Conservation (phyloP, 2,888 invertebrate species). For the Heliconius ethilla region DNA sequence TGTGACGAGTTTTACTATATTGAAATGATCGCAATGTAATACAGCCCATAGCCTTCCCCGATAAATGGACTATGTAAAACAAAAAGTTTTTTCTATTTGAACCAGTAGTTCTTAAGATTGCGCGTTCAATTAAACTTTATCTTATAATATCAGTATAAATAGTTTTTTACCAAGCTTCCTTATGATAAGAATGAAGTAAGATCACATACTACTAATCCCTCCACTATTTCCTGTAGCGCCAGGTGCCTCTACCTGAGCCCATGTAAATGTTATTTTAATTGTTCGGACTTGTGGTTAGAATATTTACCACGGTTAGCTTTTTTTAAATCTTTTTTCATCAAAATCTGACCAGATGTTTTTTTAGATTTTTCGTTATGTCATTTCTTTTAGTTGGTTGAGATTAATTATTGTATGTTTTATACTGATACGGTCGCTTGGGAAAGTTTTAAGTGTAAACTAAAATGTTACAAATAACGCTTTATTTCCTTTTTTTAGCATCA, state of each 20-base stretch:
- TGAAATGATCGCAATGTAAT: no score
- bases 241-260: conserved; percentile 18
- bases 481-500: no score
- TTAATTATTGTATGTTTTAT: background rate
- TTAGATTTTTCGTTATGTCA: background rate
- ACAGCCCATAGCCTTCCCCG: no score
- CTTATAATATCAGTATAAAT: no score
- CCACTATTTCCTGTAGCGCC: conserved; percentile 45
- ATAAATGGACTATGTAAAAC: no score
- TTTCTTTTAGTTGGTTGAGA: conserved; percentile 2
- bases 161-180: background rate
- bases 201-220: conserved; percentile 28
- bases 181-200: conserved; percentile 19
- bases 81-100: no score
- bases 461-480: no score
- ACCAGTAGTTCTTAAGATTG: no score
- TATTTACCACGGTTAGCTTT: background rate
- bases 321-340: background rate
- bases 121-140: no score
- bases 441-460: no score
- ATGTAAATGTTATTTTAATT: conserved; percentile 10
- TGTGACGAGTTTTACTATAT: no score
- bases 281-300: conserved; percentile 16
- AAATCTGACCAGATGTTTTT: conserved; percentile 22
- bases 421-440: background rate